Base-by-base conservation (phyloP, 2,113 vertebrate genomes). In the Sturnira hondurensis region DNA sequence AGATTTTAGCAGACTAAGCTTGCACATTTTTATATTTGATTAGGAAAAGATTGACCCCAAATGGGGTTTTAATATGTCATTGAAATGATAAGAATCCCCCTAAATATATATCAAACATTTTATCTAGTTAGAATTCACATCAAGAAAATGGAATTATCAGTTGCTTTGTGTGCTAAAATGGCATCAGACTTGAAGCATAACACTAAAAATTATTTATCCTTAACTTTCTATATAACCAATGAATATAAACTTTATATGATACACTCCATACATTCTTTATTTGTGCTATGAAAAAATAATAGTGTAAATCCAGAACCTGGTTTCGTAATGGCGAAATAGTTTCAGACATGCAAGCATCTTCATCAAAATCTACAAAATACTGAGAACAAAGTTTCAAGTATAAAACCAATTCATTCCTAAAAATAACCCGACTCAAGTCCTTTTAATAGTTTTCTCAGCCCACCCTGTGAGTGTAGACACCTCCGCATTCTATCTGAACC, bases 391-490 rank as follows among this genome's bases (percentile, higher is more conserved):
- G 17, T 93, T 63, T 89, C 89, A 61, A 84, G 63, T 89, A n/a
- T 52, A 88, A 78, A 95, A 68, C 56, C 86, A 84, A 92, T 92
- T 76, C 56, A 84, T 89, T 92, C 33, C 90, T 93, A 84, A 94
- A 97, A 94, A 83, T 93, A 96, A 85, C 36, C 38, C 28, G 38
- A 83, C 19, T 89, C 24, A n/a, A 56, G 43, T 67, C 31, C 10
- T 89, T 90, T 85, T 50, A 61, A 74, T 73, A 52, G n/a, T 73
- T 65, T 17, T 86, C 38, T 47, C 26, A 45, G 24, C 50, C 94
- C n/a, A 47, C 74, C 61, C 70, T 58, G 11, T 41, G 70, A 67
- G 58, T 65, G 20, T 15, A 87, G 36, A 54, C 12, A 38, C 78
- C 80, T 38, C 36, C 68, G 45, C 31, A 63, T 78, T 74, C 38